Percentiles rank a stretch among this genome's conserved stretches.
Evolutionary conservation across 2,113 vertebrate genomes (phyloP).

Genomic region (Upupa epops): DNA sequence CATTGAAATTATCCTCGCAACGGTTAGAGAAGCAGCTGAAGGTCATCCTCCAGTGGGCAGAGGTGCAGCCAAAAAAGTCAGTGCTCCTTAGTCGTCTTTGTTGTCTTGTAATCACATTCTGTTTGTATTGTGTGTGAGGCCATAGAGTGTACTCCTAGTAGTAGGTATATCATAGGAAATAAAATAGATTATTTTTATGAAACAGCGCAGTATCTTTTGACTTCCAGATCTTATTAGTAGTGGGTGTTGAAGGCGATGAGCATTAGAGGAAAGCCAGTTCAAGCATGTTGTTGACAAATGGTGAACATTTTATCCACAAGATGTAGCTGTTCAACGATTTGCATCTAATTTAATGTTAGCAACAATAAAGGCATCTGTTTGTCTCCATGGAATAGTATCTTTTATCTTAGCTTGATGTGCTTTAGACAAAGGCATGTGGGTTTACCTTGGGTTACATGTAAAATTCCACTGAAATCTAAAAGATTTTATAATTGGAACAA

Average conservation of each 20-base stretch:
- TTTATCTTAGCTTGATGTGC: neutral
- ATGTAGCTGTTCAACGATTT: neutral
- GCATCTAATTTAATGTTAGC: neutral
- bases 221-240: neutral
- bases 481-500: slow-evolving; percentile 13
- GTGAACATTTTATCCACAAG: neutral
- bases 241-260: neutral
- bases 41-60: slow-evolving; percentile 83
- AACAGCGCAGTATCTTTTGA: neutral
- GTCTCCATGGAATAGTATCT: neutral
- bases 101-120: neutral
- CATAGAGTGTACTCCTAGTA: neutral
- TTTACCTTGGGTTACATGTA: neutral
- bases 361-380: neutral
- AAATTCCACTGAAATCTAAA: neutral
- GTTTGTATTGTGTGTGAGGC: neutral
- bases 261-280: neutral
- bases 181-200: neutral
- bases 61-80: slow-evolving; percentile 84
- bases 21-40: slow-evolving; percentile 85
- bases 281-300: neutral
- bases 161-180: neutral
- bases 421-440: neutral
- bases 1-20: slow-evolving; percentile 83
- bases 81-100: slow-evolving; percentile 33